Base-by-base conservation (phyloP, 2,888 invertebrate genomes). In the Sycophila texana region DNA sequence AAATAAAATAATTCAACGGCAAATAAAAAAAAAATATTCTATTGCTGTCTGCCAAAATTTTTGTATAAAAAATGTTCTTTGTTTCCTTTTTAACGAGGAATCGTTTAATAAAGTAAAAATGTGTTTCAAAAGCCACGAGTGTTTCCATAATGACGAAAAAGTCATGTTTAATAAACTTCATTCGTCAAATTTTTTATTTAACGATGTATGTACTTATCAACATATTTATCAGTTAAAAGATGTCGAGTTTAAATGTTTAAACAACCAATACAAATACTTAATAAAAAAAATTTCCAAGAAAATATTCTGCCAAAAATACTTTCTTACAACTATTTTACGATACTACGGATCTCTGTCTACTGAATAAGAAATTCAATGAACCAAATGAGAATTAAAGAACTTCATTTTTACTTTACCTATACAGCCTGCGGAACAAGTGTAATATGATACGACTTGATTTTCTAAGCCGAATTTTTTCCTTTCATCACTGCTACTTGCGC, bases 261-360 rank as follows among this genome's bases (percentile, higher is more conserved):
- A 47, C 70, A 55, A 26, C 39, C 72, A 39, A 65, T 57, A 53
- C 70, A 73, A 58, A 57, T 65, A 65, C 53, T 57, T 39, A 67
- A 74, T 74, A 67, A 22, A 74, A 77, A 74, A 74, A 14, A 58
- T 67, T 75, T 74, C 65, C 55, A 75, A 75, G 4, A 60, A 73
- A 61, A 73, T 49, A 71, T 75, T 80, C 79, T 80, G 79, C 72
- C 71, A 79, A 79, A 57, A 63, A 68, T 16, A 75, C 71, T 79
- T 79, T 79, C 75, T 26, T 79, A 72, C 47, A 74, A 79, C 63
- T 61, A 75, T 55, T 75, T 60, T 72, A 68, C 51, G 68, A 75
- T 60, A 66, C 26, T 39, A 65, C 47, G 63, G 30, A 61, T 26
- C 47, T 49, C 49, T 60, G 22, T 66, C 65, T 18, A 57, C 16